Conservation (phyloP, 2,888 invertebrate genomes). For the Ethmia dodecea region DNA sequence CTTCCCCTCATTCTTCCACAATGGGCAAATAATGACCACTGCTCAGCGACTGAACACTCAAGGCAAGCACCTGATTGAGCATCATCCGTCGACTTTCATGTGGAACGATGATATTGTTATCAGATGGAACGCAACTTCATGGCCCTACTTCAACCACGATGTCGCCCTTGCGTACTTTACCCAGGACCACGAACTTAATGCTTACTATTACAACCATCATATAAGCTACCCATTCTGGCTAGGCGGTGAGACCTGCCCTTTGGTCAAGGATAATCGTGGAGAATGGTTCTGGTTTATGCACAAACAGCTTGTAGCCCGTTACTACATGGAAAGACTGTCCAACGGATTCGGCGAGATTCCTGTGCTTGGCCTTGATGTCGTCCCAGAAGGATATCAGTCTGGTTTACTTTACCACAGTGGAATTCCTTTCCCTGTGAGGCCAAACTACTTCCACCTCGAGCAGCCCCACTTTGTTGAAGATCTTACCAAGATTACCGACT, state of each 20-base stretch:
- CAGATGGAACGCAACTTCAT: slow-evolving; percentile 79
- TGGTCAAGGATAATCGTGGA: slow-evolving; percentile 78
- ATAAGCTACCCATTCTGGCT: slow-evolving; percentile 82
- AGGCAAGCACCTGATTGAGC: slow-evolving; percentile 39
- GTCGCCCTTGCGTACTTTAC: slow-evolving; percentile 82
- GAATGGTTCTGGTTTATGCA: slow-evolving; percentile 81
- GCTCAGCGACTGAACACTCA: slow-evolving; percentile 79
- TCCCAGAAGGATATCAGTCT: slow-evolving; percentile 80
- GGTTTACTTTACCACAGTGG: slow-evolving; percentile 81
- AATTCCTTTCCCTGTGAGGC: slow-evolving; percentile 80
- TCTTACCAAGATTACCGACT: slow-evolving; percentile 59
- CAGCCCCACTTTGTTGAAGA: slow-evolving; percentile 59
- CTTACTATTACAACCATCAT: slow-evolving; percentile 80
- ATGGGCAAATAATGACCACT: slow-evolving; percentile 81
- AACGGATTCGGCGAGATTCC: slow-evolving; percentile 82
- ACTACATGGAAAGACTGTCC: slow-evolving; percentile 86
- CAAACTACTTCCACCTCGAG: slow-evolving; percentile 71
- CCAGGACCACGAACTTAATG: slow-evolving; percentile 83
- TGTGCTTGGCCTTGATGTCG: slow-evolving; percentile 70
- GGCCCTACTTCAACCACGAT: slow-evolving; percentile 75
- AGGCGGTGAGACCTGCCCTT: slow-evolving; percentile 68
- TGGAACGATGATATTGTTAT: slow-evolving; percentile 74
- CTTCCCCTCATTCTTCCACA: slow-evolving; percentile 84
- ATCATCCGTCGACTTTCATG: slow-evolving; percentile 44
- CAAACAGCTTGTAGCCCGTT: slow-evolving; percentile 83